Evolutionary conservation across 35 echinoderm and acorn worm genomes (phyloP).

Genomic region (Strongylocentrotus purpuratus): DNA sequence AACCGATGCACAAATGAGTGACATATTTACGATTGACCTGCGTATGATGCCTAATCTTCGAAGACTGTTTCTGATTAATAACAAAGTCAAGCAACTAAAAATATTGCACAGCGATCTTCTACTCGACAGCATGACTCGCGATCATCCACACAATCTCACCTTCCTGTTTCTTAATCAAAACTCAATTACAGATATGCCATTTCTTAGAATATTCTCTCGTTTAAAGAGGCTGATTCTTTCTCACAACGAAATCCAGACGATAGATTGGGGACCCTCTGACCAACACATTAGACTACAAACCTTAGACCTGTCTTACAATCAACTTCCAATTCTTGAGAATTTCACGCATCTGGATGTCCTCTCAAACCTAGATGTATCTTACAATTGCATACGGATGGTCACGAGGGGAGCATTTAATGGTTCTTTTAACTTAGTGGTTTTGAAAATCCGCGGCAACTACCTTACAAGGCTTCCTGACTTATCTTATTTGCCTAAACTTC

Average conservation of each 20-base stretch:
- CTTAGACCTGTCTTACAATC: background rate
- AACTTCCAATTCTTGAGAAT: background rate
- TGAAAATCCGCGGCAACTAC: background rate
- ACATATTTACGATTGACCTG: background rate
- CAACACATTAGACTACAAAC: background rate
- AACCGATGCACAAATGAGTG: background rate
- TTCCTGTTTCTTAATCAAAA: background rate
- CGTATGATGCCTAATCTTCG: background rate
- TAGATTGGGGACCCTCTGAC: background rate
- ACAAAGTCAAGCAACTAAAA: background rate
- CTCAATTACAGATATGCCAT: background rate
- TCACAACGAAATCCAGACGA: background rate
- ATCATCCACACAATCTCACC: background rate
- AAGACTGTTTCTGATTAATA: background rate
- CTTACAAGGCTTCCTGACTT: background rate
- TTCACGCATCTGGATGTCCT: background rate
- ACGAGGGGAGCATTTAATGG: background rate
- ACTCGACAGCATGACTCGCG: background rate
- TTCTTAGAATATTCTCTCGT: background rate
- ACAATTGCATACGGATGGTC: background rate
- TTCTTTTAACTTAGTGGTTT: background rate
- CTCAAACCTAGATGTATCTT: background rate
- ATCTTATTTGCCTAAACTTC: background rate
- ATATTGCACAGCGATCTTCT: background rate
- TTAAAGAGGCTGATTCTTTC: background rate